Evolutionary conservation across 2,888 invertebrate species (phyloP).

Genomic region (Molanna angustata): DNA sequence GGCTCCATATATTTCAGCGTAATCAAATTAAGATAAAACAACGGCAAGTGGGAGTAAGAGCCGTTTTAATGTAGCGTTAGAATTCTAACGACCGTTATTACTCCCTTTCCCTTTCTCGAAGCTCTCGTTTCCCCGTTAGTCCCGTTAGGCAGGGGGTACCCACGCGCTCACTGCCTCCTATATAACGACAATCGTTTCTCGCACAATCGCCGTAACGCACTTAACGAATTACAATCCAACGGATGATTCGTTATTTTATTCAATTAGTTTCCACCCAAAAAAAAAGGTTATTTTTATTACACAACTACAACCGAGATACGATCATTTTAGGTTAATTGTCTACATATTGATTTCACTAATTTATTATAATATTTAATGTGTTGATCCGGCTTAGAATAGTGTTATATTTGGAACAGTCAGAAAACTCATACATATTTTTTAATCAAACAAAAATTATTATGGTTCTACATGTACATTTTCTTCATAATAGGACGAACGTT

Average conservation of each 20-base stretch:
- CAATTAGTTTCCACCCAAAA: not conserved
- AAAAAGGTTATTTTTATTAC: not conserved
- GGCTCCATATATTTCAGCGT: slow-evolving; percentile 25
- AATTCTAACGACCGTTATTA: slow-evolving; percentile 26
- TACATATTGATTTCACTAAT: too few species aligned
- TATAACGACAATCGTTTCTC: slow-evolving; percentile 19
- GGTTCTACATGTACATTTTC: too few species aligned
- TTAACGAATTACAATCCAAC: slow-evolving; percentile 22
- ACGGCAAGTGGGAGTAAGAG: slow-evolving; percentile 27
- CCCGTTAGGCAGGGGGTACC: too few species aligned
- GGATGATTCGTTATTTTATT: slow-evolving; percentile 11
- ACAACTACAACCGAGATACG: not conserved
- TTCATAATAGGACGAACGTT: too few species aligned
- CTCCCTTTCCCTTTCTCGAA: not conserved
- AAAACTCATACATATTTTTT: too few species aligned
- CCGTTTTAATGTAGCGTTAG: slow-evolving; percentile 29
- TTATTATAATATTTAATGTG: too few species aligned
- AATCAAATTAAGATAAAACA: slow-evolving; percentile 33
- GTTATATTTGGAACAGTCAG: too few species aligned
- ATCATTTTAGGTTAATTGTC: too few species aligned
- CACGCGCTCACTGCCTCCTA: too few species aligned
- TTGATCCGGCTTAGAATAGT: too few species aligned
- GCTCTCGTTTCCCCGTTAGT: too few species aligned
- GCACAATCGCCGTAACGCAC: slow-evolving; percentile 23
- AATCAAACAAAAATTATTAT: too few species aligned